Base-by-base conservation (phyloP, 2,797 vertebrate species). In the Nannoperca australis region DNA sequence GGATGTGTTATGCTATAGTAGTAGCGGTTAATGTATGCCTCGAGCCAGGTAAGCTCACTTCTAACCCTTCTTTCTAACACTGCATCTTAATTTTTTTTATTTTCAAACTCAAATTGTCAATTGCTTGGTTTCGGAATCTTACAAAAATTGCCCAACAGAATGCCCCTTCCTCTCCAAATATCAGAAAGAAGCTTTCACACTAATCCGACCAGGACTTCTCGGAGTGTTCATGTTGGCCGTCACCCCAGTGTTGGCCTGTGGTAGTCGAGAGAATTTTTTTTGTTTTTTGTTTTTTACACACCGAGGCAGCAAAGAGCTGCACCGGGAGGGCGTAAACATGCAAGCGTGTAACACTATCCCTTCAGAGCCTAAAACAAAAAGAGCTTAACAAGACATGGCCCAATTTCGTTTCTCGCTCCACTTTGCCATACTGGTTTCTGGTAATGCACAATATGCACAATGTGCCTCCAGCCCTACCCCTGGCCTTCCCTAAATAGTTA, bases 391-490 rank as follows among this genome's bases (percentile, higher is more conserved):
- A 72, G 15, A 8, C 7, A 54, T 69, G 62, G 70, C 45, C 55
- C 30, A 45, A 4, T 30, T 66, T 61, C 5, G 59, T 59, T 74
- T 12, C 3, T 40, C 55, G 18, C 34, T 67, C 20, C 53, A 60
- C 2, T 40, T 60, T 38, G 51, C 3, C 5, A n/a, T 27, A 50
- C 58, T 56, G 32, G 54, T 66, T 79, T 78, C 27, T 50, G 44
- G 1, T 59, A n/a, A 73, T 44, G 50, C 7, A 78, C 61, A 30
- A 34, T n/a, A 61, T 79, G 42, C 58, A 56, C 32, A 24, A 27
- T 40, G 60, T 42, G 32, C 56, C 34, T 70, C 40, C 51, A 34
- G 34, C 55, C 49, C 40, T 68, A 83, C 66, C 76, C 62, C 8
- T 38, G 34, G 50, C 73, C 18, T 62, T 63, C 14, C 42, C 44